Base-by-base conservation (phyloP, 2,113 vertebrate species). In the Eupsittula cactorum region DNA sequence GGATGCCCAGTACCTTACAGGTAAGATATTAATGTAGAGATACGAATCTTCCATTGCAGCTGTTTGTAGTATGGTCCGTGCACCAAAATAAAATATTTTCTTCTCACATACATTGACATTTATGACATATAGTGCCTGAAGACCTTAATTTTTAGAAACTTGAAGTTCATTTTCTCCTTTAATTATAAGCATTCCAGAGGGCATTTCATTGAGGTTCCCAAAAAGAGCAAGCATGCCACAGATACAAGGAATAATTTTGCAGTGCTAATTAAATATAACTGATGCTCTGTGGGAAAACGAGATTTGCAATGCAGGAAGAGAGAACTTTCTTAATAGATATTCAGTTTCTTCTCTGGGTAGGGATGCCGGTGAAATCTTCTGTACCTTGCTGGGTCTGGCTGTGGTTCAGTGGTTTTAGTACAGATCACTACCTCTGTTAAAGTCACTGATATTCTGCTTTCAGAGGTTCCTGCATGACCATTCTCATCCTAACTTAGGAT, bases 201-300 rank as follows among this genome's bases (percentile, higher is more conserved):
- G 73, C n/a, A 55, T 79, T 81, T 89, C 83, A 78, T 91, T 93
- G 71, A 50, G 9, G n/a, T 68, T 78, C 55, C 53, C 18, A 4
- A 73, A 85, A 79, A 65, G 5, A 75, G 46, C 29, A 81, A 63
- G 17, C 31, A 20, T 50, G 27, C 49, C 41, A 44, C 57, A 81
- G 69, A 68, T 50, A 60, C 3, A 12, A 95, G 63, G 28, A 76
- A 37, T 78, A 63, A 57, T 87, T 91, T 70, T 44, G 14, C 55
- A 63, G 18, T 44, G n/a, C 62, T 93, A 82, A 97, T 94, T 90
- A 89, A 78, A 83, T 82, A 44, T 60, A 82, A 77, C n/a, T 8
- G 41, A 53, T 71, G 55, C 33, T 59, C 42, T 63, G 23, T 49
- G 29, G 14, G 50, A 69, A 64, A 64, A 63, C 29, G 20, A 39